These are phyloP conservation scores for Dromas ardeola DNA, from an alignment of 2,113 vertebrate species.

Conservation along the genomic window DNA sequence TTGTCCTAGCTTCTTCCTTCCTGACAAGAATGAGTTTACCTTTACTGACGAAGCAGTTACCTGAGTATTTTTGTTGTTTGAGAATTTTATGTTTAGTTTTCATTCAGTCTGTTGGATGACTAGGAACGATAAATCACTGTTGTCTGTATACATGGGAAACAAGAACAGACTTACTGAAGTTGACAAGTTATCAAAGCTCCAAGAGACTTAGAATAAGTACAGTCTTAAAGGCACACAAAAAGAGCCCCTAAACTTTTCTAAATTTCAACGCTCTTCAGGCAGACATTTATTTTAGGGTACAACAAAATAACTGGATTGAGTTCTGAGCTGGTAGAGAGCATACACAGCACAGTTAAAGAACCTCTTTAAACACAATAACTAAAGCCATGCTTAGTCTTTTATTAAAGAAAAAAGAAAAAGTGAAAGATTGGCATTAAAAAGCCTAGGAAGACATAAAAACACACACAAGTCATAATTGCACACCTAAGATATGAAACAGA, in stretches of 20 bases:
- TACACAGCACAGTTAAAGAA: neutral
- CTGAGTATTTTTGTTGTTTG: neutral
- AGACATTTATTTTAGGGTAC: neutral
- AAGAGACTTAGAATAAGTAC: neutral
- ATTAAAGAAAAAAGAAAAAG: neutral
- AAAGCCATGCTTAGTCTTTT: neutral
- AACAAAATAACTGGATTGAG: neutral
- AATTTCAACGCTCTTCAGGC: neutral
- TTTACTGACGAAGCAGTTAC: neutral
- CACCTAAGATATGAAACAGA: neutral
- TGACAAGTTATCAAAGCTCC: neutral
- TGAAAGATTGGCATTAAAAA: neutral
- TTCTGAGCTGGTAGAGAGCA: neutral
- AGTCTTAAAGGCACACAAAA: neutral
- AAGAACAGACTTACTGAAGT: neutral
- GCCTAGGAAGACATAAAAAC: neutral
- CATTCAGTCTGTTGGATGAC: neutral
- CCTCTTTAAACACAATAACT: neutral
- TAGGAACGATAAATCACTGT: neutral
- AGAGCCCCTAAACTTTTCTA: neutral
- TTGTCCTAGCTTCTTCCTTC: neutral
- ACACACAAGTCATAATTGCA: neutral
- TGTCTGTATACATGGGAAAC: neutral
- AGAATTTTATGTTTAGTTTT: neutral
- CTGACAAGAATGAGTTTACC: neutral